Conservation (phyloP, 2,797 vertebrate genomes). For the Gallirallus australis region DNA sequence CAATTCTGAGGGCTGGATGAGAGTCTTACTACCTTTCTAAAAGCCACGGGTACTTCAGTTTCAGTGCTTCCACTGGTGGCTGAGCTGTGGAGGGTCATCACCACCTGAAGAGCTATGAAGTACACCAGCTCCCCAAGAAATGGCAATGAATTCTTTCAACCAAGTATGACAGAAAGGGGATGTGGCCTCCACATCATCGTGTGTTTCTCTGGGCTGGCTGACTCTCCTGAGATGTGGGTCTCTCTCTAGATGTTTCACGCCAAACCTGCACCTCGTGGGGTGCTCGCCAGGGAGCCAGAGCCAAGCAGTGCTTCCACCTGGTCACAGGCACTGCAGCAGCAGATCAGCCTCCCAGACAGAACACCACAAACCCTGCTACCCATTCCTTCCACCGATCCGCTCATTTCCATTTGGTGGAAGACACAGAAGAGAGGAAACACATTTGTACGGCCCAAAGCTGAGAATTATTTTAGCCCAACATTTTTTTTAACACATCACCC, state of each 20-base stretch:
- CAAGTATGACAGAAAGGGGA: not conserved
- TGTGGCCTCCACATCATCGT: fast-evolving
- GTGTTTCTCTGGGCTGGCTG: not conserved
- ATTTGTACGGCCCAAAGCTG: not conserved
- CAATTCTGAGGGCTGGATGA: not conserved
- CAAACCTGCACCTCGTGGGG: not conserved
- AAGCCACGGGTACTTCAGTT: not conserved
- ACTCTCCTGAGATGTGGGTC: not conserved
- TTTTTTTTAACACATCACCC: constrained; percentile 64
- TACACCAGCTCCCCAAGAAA: not conserved
- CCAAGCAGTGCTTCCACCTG: not conserved
- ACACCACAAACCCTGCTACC: not conserved
- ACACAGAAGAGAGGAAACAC: not conserved
- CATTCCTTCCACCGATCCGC: not conserved
- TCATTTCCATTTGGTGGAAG: not conserved
- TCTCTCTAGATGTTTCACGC: not conserved
- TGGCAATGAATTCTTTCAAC: not conserved
- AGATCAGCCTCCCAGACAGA: not conserved
- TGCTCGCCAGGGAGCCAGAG: not conserved
- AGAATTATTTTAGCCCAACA: constrained; percentile 62
- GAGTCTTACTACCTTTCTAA: not conserved
- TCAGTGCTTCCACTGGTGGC: not conserved
- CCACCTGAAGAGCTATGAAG: not conserved
- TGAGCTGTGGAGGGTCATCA: not conserved
- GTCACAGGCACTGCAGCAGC: fast-evolving